Evolutionary conservation across 2,113 vertebrate genomes (phyloP), one percentile per base, ranked within the genome.

Genomic region (Suricata suricatta): DNA sequence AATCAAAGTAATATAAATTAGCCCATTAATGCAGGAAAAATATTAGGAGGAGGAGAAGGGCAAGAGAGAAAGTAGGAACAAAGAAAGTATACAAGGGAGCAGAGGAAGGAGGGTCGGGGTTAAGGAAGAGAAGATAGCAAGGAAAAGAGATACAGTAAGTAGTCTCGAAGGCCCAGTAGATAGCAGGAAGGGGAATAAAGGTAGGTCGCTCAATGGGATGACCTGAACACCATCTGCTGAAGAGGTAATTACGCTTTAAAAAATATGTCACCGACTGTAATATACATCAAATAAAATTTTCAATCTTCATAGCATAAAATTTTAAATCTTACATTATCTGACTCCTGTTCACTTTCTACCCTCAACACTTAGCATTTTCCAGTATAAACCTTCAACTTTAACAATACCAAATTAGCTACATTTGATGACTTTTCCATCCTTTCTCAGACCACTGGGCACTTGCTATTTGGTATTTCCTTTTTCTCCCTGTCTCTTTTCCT

Each of bases 391-490:
- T n/a, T 44, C 38, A 69, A 21, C 15, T 71, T 29, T n/a, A 68
- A 60, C 8, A 66, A 52, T 7, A 27, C 9, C 12, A 38, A 63
- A 38, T 13, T 14, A 44, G 44, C 29, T 88, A 12, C 64, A 50
- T 33, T 0, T 15, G 19, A 10, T 5, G 5, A 31, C 10, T 19
- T 14, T 2, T 3, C 0, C 25, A 63, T 1, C 7, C 6, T 38
- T 88, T 79, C 35, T 68, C 23, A 88, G 33, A 77, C 15, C 5
- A 14, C 17, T 31, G 5, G 1, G 33, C 16, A 19, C 4, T 0
- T 0, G 29, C 23, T 35, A 2, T 23, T 14, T 12, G 0, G 7
- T 10, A 9, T 25, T n/a, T n/a, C 17, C 14, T 47, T 83, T 52
- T 13, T 6, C 54, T 54, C 6, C 3, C 5, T 38, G 7, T 33